Conservation (phyloP, 2,888 invertebrate species). For the Dusona sp. region DNA sequence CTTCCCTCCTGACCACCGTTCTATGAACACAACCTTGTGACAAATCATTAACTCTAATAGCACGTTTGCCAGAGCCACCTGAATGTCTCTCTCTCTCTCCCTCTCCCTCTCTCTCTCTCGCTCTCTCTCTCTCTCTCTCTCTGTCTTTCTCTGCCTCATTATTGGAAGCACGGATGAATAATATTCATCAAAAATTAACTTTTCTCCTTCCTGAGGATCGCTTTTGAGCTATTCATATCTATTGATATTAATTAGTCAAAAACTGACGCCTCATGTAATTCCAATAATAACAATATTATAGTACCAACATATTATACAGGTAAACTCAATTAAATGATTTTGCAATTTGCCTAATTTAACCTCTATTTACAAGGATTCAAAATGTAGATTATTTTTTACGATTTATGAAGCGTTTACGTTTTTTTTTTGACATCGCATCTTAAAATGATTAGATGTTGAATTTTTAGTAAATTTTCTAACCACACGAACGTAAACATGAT, state of each 20-base stretch:
- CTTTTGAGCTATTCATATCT: background rate
- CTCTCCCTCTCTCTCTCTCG: no score
- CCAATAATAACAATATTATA: background rate
- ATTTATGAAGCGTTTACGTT: background rate
- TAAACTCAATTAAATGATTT: background rate
- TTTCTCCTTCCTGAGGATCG: background rate
- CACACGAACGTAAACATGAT: background rate
- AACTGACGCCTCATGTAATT: background rate
- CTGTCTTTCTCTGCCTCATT: background rate
- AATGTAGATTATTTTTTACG: background rate
- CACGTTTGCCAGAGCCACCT: background rate
- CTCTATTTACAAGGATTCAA: no score
- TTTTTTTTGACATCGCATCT: no score
- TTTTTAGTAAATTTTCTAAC: no score
- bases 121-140: background rate
- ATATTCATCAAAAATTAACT: background rate
- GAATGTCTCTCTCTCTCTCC: background rate
- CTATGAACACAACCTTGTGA: background rate
- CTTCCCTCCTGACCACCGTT: background rate
- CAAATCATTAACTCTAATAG: slow-evolving; percentile 20
- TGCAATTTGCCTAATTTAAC: no score
- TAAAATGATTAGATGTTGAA: no score
- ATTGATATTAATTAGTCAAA: background rate
- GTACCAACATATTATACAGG: background rate
- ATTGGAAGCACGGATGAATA: background rate